phyloP scores from a whole-genome alignment of 2,888 invertebrate species.

The Pseudolycoriella hygida region DNA sequence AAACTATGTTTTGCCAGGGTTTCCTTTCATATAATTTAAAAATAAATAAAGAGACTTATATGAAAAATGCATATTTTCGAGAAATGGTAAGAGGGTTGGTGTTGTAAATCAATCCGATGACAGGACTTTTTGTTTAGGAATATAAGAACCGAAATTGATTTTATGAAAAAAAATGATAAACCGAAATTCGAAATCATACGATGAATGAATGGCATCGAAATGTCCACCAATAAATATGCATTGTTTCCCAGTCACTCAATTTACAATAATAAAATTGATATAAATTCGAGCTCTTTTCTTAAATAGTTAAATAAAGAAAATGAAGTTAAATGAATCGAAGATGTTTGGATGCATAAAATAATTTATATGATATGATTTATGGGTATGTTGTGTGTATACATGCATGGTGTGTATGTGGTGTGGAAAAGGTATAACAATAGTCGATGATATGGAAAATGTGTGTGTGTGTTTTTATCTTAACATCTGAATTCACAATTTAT shows the following conservation, averaged over 20 bases:
- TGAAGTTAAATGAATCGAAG: neutral
- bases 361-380: slow-evolving; percentile 1
- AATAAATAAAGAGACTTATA: neutral
- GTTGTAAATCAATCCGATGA: neutral
- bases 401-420: neutral
- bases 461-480: too few relatives aligned
- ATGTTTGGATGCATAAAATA: slow-evolving; percentile 2
- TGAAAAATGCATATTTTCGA: neutral
- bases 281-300: neutral
- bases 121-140: too few relatives aligned
- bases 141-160: too few relatives aligned
- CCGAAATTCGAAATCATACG: too few relatives aligned
- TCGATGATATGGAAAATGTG: neutral
- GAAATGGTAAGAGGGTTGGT: neutral
- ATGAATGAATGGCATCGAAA: too few relatives aligned
- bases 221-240: too few relatives aligned
- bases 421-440: neutral
- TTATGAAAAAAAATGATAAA: too few relatives aligned
- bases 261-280: too few relatives aligned
- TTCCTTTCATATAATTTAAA: neutral
- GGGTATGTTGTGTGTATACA: neutral
- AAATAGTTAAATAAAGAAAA: neutral
- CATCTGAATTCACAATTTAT: too few relatives aligned
- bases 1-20: neutral
- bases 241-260: too few relatives aligned